phyloP scores from a whole-genome alignment of 2,113 vertebrate species.

The Furnarius figulus region DNA sequence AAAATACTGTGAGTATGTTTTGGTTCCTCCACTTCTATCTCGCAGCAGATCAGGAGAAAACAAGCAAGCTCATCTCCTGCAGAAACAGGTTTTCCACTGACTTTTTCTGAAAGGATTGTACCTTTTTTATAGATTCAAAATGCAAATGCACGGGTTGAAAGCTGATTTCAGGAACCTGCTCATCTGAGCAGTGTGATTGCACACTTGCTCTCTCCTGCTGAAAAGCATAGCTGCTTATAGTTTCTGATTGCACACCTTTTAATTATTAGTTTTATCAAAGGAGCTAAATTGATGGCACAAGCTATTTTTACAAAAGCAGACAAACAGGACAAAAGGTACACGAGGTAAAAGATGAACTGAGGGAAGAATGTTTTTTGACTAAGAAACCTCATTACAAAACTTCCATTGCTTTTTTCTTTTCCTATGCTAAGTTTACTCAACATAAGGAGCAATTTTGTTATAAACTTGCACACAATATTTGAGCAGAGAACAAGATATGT shows the following conservation, averaged over 20 bases:
- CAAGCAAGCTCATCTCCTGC: background rate
- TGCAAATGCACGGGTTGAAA: background rate
- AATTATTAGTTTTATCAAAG: conserved; percentile 30
- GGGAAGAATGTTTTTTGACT: background rate
- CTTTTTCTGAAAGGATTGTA: background rate
- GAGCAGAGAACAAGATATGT: background rate
- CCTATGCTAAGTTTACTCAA: background rate
- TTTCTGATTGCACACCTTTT: background rate
- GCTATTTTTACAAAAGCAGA: conserved; percentile 1
- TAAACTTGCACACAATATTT: background rate
- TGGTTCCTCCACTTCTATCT: background rate
- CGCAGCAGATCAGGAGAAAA: background rate
- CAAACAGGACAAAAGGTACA: background rate
- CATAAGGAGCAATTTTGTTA: background rate
- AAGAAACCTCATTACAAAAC: background rate
- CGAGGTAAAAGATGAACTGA: background rate
- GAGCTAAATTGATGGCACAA: background rate
- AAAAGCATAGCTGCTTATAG: background rate
- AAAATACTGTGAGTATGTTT: background rate
- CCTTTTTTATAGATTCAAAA: background rate
- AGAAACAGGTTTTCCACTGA: background rate
- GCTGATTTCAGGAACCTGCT: background rate
- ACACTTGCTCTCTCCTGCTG: background rate
- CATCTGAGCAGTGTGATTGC: background rate
- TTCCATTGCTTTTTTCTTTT: background rate